phyloP scores from a whole-genome alignment of 1,140 invertebrate species.

The Drosophila sp. region DNA sequence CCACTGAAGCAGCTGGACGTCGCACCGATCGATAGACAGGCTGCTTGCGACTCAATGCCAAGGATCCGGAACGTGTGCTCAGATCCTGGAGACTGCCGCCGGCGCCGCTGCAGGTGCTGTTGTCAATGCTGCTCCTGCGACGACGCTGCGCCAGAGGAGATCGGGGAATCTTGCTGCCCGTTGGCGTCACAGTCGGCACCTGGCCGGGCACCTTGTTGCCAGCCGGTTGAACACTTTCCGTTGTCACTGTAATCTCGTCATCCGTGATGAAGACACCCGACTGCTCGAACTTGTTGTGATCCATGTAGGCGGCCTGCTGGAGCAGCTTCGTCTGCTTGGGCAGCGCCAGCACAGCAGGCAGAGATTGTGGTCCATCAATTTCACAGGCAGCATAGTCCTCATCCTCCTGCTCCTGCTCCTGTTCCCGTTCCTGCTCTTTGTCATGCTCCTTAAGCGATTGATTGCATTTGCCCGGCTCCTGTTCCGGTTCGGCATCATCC shows the following conservation, averaged over 20 bases:
- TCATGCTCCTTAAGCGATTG: constrained; percentile 15
- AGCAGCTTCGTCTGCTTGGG: constrained; percentile 32
- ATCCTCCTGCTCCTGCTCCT: constrained; percentile 26
- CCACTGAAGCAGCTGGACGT: constrained; percentile 64
- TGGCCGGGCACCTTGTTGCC: constrained; percentile 65
- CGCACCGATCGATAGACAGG: constrained; percentile 78
- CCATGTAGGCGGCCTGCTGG: constrained; percentile 4
- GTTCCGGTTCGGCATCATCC: constrained; percentile 59
- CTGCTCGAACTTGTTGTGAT: constrained; percentile 68
- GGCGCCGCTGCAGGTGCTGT: constrained; percentile 60
- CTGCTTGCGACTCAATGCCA: constrained; percentile 61
- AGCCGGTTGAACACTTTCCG: constrained; percentile 41
- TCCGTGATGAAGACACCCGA: constrained; percentile 85
- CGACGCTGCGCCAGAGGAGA: constrained; percentile 72
- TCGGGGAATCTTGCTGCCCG: constrained; percentile 71
- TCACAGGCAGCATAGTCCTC: constrained; percentile 47
- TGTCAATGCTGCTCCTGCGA: constrained; percentile 74
- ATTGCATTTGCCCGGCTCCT: constrained; percentile 31
- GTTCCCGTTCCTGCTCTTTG: constrained; percentile 22
- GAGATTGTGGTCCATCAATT: constrained; percentile 67
- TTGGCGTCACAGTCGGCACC: constrained; percentile 70
- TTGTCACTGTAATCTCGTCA: constrained; percentile 87
- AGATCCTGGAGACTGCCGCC: constrained; percentile 75
- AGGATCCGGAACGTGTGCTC: constrained; percentile 53
- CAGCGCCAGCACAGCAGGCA: constrained; percentile 65